Evolutionary conservation across 2,113 vertebrate genomes (phyloP).

Genomic region (Lampris incognitus): DNA sequence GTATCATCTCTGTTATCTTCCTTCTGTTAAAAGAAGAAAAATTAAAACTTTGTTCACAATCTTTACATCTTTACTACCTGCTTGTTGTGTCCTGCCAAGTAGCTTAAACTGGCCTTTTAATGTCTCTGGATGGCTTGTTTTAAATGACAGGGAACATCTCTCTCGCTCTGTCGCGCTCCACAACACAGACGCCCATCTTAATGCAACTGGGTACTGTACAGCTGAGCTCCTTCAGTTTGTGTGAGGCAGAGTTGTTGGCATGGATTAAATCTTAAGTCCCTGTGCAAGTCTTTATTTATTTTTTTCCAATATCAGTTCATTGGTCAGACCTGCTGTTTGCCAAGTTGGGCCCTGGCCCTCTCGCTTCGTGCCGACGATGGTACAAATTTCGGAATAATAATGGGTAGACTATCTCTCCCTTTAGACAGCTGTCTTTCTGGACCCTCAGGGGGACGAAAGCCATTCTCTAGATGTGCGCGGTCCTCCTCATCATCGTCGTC

Average conservation of each 20-base stretch:
- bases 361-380: constrained; percentile 73
- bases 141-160: constrained; percentile 31
- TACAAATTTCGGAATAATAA: constrained; percentile 79
- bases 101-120: constrained; percentile 39
- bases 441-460: constrained; percentile 82
- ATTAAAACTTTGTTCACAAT: constrained; percentile 53
- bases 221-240: constrained; percentile 49
- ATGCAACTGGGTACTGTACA: constrained; percentile 17
- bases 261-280: constrained; percentile 47
- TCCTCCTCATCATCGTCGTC: constrained; percentile 80
- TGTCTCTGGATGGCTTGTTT: constrained; percentile 74
- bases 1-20: constrained; percentile 60
- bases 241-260: constrained; percentile 76
- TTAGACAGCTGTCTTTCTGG: constrained; percentile 81
- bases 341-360: constrained; percentile 67
- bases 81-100: constrained; percentile 48
- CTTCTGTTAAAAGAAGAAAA: constrained; percentile 29
- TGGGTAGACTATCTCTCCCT: constrained; percentile 84
- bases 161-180: constrained; percentile 6
- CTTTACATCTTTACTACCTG: constrained; percentile 64
- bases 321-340: constrained; percentile 76
- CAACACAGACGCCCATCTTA: constrained; percentile 3
- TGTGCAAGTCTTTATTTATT: constrained; percentile 19
- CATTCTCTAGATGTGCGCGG: constrained; percentile 81
- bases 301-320: constrained; percentile 45